These are phyloP conservation scores for Furcula furcula DNA, from an alignment of 2,888 invertebrate genomes.

Conservation along the genomic window DNA sequence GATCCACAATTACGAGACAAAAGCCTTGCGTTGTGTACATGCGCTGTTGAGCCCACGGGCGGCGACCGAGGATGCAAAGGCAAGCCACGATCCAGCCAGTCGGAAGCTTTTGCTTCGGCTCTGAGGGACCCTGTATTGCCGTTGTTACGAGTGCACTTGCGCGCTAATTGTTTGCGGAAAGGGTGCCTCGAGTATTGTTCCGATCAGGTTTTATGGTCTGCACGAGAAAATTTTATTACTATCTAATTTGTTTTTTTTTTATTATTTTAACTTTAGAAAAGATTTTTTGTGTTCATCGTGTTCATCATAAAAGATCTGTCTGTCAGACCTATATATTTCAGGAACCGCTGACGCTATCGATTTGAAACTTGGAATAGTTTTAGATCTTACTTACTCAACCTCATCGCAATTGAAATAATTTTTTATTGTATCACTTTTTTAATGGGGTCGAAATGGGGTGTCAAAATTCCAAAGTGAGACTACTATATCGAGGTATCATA, in stretches of 20 bases:
- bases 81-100: slow-evolving; percentile 64
- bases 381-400: no score
- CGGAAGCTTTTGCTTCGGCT: slow-evolving; percentile 55
- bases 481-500: no score
- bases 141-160: slow-evolving; percentile 74
- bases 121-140: slow-evolving; percentile 64
- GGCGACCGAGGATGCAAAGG: slow-evolving; percentile 60
- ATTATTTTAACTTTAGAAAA: background rate
- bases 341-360: no score
- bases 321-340: no score
- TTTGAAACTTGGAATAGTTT: no score
- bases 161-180: slow-evolving; percentile 80
- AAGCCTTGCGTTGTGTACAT: slow-evolving; percentile 45
- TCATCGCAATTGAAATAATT: no score
- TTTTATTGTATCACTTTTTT: no score
- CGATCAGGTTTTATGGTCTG: slow-evolving; percentile 58
- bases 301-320: no score
- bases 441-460: no score
- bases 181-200: slow-evolving; percentile 76
- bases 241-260: background rate
- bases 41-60: slow-evolving; percentile 53
- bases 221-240: slow-evolving; percentile 28
- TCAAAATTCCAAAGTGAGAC: no score
- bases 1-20: slow-evolving; percentile 56
- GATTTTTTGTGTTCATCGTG: no score